Evolutionary conservation across 2,113 vertebrate genomes (phyloP).

Genomic region (Osmerus mordax): DNA sequence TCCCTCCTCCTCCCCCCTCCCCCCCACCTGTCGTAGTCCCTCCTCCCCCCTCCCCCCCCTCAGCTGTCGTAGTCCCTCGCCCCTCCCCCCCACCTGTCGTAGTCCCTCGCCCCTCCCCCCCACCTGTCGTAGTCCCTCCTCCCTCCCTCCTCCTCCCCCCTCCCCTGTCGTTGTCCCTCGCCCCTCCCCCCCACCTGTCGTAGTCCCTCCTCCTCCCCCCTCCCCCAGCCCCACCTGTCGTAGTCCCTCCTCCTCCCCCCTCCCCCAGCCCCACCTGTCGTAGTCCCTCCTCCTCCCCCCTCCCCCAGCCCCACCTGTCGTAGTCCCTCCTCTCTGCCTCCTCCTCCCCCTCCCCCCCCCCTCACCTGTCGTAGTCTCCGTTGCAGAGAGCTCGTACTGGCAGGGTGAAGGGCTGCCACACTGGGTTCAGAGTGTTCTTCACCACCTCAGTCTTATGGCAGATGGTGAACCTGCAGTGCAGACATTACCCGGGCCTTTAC

Average conservation of each 20-base stretch:
- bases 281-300: constrained; percentile 74
- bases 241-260: constrained; percentile 25
- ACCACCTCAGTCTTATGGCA: constrained; percentile 79
- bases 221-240: background rate
- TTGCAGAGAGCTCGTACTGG: constrained; percentile 95
- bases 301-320: too few relatives aligned
- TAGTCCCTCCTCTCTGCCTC: constrained; percentile 64
- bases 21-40: too few relatives aligned
- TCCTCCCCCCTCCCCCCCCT: too few relatives aligned
- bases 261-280: too few relatives aligned
- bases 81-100: too few relatives aligned
- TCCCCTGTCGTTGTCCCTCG: too few relatives aligned
- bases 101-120: too few relatives aligned
- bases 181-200: constrained; percentile 90
- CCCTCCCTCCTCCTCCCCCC: too few relatives aligned
- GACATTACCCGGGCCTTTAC: background rate
- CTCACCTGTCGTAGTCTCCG: constrained; percentile 94
- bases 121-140: too few relatives aligned
- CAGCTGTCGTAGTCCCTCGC: too few relatives aligned
- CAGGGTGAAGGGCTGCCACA: constrained; percentile 95
- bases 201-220: constrained; percentile 70
- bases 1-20: too few relatives aligned
- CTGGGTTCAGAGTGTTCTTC: constrained; percentile 92
- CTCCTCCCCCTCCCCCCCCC: background rate
- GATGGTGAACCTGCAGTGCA: constrained; percentile 73